Conservation (phyloP, 2,888 invertebrate genomes). For the Aspidiotus destructor region DNA sequence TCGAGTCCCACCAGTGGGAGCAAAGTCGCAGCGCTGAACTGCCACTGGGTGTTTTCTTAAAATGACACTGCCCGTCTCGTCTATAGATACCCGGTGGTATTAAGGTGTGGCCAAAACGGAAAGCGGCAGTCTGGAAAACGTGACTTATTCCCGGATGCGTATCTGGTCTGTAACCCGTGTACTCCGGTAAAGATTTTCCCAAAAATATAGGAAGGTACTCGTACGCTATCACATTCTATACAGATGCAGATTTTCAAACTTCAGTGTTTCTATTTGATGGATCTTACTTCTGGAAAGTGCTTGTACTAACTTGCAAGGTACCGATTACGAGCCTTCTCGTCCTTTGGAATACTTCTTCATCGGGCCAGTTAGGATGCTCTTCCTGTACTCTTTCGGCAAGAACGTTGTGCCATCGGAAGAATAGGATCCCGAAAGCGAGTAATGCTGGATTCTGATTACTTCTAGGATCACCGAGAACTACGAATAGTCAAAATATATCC, state of each 20-base stretch:
- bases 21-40: conserved; percentile 83
- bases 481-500: conserved; percentile 36
- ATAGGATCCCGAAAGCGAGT: conserved; percentile 81
- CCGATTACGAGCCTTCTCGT: conserved; percentile 84
- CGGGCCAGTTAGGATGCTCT: conserved; percentile 76
- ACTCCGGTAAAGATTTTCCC: conserved; percentile 57
- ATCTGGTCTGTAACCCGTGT: conserved; percentile 78
- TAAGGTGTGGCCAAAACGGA: conserved; percentile 89
- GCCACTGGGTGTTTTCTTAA: conserved; percentile 45
- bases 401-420: conserved; percentile 93
- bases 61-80: conserved; percentile 71
- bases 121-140: conserved; percentile 92
- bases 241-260: not conserved
- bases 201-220: conserved; percentile 92
- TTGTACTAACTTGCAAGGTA: conserved; percentile 63
- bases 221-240: conserved; percentile 87
- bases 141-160: conserved; percentile 92
- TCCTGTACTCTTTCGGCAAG: conserved; percentile 69
- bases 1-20: conserved; percentile 97
- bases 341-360: conserved; percentile 88
- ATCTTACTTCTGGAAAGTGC: too few species aligned
- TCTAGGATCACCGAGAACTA: conserved; percentile 90
- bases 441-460: conserved; percentile 96
- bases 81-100: conserved; percentile 84
- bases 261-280: too few species aligned